Conservation (phyloP, 2,113 vertebrate species). For the Leptocoma aspasia region DNA sequence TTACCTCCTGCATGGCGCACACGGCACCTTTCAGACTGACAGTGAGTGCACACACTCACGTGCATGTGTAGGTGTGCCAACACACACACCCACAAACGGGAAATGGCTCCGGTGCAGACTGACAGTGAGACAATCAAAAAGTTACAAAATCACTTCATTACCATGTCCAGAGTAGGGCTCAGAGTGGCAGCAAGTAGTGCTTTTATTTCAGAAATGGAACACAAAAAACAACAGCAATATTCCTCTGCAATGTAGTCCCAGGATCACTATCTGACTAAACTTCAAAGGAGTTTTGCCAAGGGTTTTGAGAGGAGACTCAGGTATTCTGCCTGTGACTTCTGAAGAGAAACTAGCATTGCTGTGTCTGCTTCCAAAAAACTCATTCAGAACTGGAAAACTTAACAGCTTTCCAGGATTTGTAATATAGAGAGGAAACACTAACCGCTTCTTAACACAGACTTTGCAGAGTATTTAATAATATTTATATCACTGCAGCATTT, state of each 20-base stretch:
- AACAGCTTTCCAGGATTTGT: background rate
- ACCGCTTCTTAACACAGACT: background rate
- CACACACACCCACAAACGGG: fast-evolving
- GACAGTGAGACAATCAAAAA: background rate
- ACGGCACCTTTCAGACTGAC: background rate
- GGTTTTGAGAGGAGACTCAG: background rate
- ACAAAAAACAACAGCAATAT: background rate
- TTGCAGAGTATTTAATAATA: background rate
- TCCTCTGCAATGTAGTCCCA: background rate
- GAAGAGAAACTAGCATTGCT: background rate
- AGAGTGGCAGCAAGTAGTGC: background rate
- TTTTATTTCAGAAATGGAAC: background rate
- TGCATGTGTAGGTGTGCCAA: fast-evolving
- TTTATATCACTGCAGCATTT: background rate
- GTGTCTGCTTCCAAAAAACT: background rate
- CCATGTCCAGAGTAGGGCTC: background rate
- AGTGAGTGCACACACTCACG: fast-evolving
- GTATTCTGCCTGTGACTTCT: background rate
- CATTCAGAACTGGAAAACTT: background rate
- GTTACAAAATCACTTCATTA: background rate
- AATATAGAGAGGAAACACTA: background rate
- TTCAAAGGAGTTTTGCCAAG: background rate
- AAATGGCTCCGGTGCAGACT: background rate
- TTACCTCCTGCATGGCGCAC: background rate
- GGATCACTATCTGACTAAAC: background rate